A percentile compares a stretch with the other conserved stretches of the same genome.
These are phyloP conservation scores for Trematomus bernacchii DNA, from an alignment of 2,797 vertebrate species.

Conservation along the genomic window DNA sequence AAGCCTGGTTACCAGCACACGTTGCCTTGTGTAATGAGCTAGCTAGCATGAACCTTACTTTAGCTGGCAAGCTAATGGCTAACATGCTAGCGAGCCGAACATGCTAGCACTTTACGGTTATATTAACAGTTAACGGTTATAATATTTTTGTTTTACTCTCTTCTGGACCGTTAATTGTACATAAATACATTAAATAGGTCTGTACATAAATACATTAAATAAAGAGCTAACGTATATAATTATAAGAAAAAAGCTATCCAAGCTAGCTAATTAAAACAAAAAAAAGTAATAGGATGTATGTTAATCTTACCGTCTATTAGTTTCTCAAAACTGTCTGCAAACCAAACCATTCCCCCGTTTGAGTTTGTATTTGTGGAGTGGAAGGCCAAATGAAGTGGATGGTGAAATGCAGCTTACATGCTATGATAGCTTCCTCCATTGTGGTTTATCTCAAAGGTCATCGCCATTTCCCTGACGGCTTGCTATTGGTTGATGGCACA, in stretches of 20 bases:
- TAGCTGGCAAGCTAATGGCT: not conserved
- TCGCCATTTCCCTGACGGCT: not conserved
- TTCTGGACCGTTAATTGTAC: not conserved
- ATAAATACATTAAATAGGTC: too few relatives aligned
- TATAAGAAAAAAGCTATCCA: not conserved
- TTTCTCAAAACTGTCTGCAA: not conserved
- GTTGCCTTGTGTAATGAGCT: not conserved
- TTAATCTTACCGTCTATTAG: not conserved
- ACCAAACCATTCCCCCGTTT: not conserved
- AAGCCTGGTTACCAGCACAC: not conserved
- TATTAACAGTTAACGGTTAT: not conserved
- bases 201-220: not conserved
- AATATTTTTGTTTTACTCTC: not conserved
- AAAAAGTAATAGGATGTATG: not conserved
- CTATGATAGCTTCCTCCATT: not conserved
- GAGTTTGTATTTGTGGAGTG: not conserved
- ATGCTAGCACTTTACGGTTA: not conserved
- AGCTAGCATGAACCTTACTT: not conserved
- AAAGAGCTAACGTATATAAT: not conserved
- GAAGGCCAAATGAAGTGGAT: not conserved
- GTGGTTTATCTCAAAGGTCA: not conserved
- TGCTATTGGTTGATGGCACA: not conserved
- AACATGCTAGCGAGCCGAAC: not conserved
- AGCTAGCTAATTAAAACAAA: not conserved
- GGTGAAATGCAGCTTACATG: not conserved